Base-by-base conservation (phyloP, 1,140 invertebrate species). In the Drosophila ficusphila region DNA sequence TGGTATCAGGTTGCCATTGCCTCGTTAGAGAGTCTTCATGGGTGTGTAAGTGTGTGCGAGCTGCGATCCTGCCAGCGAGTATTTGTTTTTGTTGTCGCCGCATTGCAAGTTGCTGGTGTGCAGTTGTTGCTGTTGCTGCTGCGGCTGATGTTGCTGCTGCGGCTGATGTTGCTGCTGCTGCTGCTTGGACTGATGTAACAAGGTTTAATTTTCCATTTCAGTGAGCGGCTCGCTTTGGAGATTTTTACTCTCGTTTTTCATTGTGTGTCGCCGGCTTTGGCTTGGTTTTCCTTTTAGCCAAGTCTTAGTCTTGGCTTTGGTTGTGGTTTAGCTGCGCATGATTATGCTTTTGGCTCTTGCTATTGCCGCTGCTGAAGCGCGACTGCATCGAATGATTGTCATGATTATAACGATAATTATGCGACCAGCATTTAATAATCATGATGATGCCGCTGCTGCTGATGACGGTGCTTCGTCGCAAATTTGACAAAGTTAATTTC, bases 151-250 rank as follows among this genome's bases (percentile, higher is more conserved):
- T 36, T 54, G 70, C 39, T 75, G 44, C 48, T 54, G 56, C 9
- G 23, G 41, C 36, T 62, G 70, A 42, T 76, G 57, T 7, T 57
- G 56, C 38, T 73, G 64, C 69, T 76, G 70, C 53, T 79, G 78
- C 60, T 67, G 77, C 57, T 76, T 72, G 67, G 51, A 85, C 86
- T 90, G 86, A 90, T 82, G 86, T 86, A 90, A 90, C 86, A 79
- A 82, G 79, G 79, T 90, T 90, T 90, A 90, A 90, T 90, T 90
- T 90, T 90, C 86, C 86, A 90, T 90, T 90, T 90, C 86, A 90
- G 82, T 79, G 86, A 83, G 58, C 70, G 73, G 73, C 85, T 89
- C 41, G 81, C 81, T 85, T 85, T 76, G 75, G 70, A 71, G 69
- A 86, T 72, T 88, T 77, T 90, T 79, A 90, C 86, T 90, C 86